Conservation (phyloP, 2,797 vertebrate species). For the Sebastes oblongus region DNA sequence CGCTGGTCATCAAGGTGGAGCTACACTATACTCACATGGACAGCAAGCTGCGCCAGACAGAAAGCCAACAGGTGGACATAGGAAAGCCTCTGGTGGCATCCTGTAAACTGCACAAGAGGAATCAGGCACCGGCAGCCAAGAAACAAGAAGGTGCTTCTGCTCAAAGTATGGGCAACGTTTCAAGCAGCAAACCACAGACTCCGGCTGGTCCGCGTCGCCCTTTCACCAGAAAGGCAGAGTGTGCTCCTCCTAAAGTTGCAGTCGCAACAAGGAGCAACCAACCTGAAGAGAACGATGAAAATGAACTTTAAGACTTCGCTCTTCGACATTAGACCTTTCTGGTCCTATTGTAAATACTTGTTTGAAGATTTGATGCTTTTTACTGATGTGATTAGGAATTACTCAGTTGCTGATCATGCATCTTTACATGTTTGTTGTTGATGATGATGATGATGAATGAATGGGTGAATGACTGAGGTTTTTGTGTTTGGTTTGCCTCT, state of each 20-base stretch:
- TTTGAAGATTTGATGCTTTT: background rate
- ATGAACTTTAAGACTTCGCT: slow-evolving; percentile 51
- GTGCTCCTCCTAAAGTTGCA: slow-evolving; percentile 65
- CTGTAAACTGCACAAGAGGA: slow-evolving; percentile 67
- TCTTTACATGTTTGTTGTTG: background rate
- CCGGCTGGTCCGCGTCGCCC: slow-evolving; percentile 45
- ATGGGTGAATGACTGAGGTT: slow-evolving; percentile 4
- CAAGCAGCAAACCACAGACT: slow-evolving; percentile 38
- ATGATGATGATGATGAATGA: slow-evolving; percentile 22
- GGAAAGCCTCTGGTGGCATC: slow-evolving; percentile 83
- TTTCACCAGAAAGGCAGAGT: slow-evolving; percentile 77
- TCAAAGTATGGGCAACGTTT: slow-evolving; percentile 27
- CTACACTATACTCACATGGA: slow-evolving; percentile 81
- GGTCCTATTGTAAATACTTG: slow-evolving; percentile 21
- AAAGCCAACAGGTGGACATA: slow-evolving; percentile 76
- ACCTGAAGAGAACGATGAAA: slow-evolving; percentile 89
- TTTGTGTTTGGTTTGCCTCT: slow-evolving; percentile 14
- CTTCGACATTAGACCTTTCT: slow-evolving; percentile 3
- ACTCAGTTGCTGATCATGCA: background rate
- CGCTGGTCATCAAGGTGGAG: slow-evolving; percentile 81
- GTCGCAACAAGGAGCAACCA: slow-evolving; percentile 73
- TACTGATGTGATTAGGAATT: background rate
- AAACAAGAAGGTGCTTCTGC: slow-evolving; percentile 13
- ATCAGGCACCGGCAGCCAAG: slow-evolving; percentile 1
- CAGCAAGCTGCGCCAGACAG: slow-evolving; percentile 75